phyloP scores from a whole-genome alignment of 1,140 invertebrate species.

The Heliconius nattereri region DNA sequence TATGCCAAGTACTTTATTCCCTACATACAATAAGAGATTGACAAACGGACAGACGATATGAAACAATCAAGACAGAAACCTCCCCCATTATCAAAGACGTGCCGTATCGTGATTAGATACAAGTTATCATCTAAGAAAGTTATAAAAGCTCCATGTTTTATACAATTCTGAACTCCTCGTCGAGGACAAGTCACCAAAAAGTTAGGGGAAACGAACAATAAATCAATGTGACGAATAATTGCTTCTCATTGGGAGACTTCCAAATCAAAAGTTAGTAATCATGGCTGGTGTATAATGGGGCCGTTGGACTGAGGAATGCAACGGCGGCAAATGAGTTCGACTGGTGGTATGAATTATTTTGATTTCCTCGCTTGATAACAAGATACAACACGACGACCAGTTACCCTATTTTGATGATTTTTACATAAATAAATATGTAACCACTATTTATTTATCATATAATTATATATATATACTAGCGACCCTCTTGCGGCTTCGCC shows the following conservation, averaged over 20 bases:
- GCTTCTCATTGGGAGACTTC: conserved; percentile 60
- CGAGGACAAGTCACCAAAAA: conserved; percentile 49
- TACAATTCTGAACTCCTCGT: conserved; percentile 43
- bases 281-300: conserved; percentile 65
- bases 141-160: conserved; percentile 52
- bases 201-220: conserved; percentile 63
- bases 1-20: no score
- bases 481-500: no score
- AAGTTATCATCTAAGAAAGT: conserved; percentile 61
- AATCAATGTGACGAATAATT: conserved; percentile 78
- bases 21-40: not conserved
- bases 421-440: no score
- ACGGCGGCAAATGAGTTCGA: no score
- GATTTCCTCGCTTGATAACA: no score
- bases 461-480: no score
- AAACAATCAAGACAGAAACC: conserved; percentile 53
- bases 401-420: no score
- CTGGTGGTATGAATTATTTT: no score
- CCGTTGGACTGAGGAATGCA: conserved; percentile 12
- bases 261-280: conserved; percentile 76
- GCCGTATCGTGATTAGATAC: conserved; percentile 54
- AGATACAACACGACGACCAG: no score
- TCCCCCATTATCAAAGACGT: conserved; percentile 46
- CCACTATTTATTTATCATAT: no score
- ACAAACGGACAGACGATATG: conserved; percentile 22